A percentile compares a stretch with the other conserved stretches of the same genome.
Evolutionary conservation across 1,140 invertebrate genomes (phyloP).

Genomic region (Amphibalanus amphitrite): DNA sequence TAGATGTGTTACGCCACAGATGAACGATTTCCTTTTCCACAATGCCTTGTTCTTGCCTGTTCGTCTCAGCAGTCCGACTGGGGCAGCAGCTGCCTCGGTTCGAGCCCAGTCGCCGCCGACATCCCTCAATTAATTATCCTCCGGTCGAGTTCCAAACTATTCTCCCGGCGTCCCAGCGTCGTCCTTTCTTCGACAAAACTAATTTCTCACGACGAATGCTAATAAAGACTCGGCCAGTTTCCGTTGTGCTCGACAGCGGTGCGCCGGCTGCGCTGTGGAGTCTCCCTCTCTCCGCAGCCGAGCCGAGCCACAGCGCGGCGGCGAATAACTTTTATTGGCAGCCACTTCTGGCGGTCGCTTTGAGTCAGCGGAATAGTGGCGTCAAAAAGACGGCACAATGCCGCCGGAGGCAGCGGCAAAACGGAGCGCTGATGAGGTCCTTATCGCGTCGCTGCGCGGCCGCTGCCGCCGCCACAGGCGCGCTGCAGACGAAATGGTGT

Average conservation of each 20-base stretch:
- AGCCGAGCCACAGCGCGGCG: no score
- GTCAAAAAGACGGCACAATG: not conserved
- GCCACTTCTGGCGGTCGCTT: not conserved
- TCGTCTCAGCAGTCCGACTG: not conserved
- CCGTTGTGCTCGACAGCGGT: no score
- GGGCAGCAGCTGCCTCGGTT: not conserved
- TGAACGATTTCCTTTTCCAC: no score
- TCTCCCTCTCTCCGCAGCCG: not conserved
- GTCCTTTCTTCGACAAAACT: not conserved
- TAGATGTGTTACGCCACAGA: no score
- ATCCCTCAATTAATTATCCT: not conserved
- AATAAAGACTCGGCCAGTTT: no score
- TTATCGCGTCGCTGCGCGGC: not conserved
- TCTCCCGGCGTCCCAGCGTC: conserved; percentile 34
- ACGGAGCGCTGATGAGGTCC: not conserved
- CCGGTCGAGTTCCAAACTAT: not conserved
- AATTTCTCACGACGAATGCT: not conserved
- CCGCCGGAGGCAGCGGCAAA: not conserved
- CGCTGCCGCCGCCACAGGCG: no score
- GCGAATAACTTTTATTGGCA: not conserved
- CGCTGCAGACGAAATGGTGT: no score
- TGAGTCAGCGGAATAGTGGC: not conserved
- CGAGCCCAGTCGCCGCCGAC: not conserved
- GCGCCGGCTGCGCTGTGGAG: not conserved
- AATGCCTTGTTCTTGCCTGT: not conserved